Evolutionary conservation across 2,797 vertebrate species (phyloP), one percentile per base, ranked within the genome.

Genomic region (Hirundo rustica): DNA sequence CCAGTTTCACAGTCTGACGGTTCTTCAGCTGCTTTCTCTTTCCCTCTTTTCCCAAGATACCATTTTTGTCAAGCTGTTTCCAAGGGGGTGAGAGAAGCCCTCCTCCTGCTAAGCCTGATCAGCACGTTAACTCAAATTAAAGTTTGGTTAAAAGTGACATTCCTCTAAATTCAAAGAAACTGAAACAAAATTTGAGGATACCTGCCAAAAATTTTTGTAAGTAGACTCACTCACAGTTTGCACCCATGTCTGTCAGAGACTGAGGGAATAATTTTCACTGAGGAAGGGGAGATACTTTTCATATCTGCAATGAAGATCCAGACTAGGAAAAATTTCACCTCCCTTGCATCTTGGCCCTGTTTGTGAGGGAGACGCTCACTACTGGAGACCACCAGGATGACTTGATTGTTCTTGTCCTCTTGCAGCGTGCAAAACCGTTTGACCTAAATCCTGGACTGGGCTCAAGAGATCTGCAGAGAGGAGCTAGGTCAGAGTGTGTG

Each of bases 231-330:
- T 30, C 42, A 44, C 10, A 73, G 36, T n/a, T 36, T 85, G 8
- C 12, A 71, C 4, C 11, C 3, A 1, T 16, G 13, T 42, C n/a
- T 48, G 14, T 47, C 25, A 61, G 17, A 17, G 9, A 38, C 38
- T 16, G 3, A n/a, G 22, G 42, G 34, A 57, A 73, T 71, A 0
- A 0, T 42, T 93, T 76, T 50, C 42, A 34, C 10, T 34, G 17
- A 60, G 38, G 19, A 30, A 66, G 3, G 2, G 20, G 17, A 60
- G 5, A 21, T 5, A 72, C 4, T 13, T 72, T 60, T 60, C 27
- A 26, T 9, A 4, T n/a, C 34, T 70, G 25, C 0, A 0, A 12
- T 50, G 53, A 67, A 89, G 30, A 73, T 3, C 6, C 25, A 51
- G 34, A 4, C 30, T 51, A 66, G 30, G 30, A 20, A 67, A 85